Conservation (phyloP, 1,140 invertebrate genomes). For the Frieseomelitta varia region DNA sequence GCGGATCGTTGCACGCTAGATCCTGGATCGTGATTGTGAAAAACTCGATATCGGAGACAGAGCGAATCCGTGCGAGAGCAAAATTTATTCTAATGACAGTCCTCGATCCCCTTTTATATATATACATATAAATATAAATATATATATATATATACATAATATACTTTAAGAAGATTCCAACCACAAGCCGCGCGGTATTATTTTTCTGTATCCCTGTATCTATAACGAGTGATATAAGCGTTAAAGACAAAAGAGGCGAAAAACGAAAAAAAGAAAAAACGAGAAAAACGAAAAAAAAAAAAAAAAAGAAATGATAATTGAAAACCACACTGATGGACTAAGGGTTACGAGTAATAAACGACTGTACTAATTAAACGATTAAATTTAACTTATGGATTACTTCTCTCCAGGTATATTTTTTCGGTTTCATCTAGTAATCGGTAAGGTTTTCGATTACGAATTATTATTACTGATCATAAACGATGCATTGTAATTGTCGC, state of each 20-base stretch:
- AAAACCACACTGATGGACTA: conserved; percentile 62
- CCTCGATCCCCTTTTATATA: conserved; percentile 64
- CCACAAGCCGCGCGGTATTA: conserved; percentile 77
- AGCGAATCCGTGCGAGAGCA: conserved; percentile 46
- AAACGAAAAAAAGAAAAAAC: conserved; percentile 40
- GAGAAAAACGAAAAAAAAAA: conserved; percentile 36
- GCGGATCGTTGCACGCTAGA: background rate
- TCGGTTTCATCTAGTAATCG: conserved; percentile 74
- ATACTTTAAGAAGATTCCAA: conserved; percentile 75
- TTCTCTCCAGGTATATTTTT: conserved; percentile 68
- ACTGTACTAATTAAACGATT: conserved; percentile 62
- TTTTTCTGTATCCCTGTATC: conserved; percentile 81
- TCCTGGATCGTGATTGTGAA: background rate
- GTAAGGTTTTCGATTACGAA: conserved; percentile 75
- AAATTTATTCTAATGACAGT: conserved; percentile 58
- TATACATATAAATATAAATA: conserved; percentile 41
- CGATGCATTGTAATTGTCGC: conserved; percentile 80
- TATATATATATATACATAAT: conserved; percentile 57
- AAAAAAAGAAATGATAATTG: conserved; percentile 34
- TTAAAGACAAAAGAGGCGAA: conserved; percentile 44
- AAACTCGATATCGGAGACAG: conserved; percentile 26
- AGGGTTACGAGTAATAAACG: conserved; percentile 69
- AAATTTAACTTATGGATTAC: conserved; percentile 49
- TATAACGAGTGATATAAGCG: conserved; percentile 74
- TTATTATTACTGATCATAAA: conserved; percentile 80